phyloP scores from a whole-genome alignment of 2,888 invertebrate genomes.

The Cryptocephalus primarius region DNA sequence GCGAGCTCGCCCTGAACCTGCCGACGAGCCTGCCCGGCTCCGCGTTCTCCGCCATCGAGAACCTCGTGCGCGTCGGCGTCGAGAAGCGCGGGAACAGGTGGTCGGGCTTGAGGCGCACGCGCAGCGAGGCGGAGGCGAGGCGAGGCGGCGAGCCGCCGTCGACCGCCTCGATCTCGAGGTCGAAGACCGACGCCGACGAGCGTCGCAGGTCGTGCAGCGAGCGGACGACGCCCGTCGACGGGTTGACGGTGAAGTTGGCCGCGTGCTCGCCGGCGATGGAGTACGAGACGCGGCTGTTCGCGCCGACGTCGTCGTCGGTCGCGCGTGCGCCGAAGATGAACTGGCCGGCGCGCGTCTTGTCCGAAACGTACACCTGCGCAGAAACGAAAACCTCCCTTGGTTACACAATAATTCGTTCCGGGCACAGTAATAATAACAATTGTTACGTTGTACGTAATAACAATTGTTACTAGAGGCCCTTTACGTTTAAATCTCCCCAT shows the following conservation, averaged over 20 bases:
- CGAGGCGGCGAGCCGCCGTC: slow-evolving; percentile 65
- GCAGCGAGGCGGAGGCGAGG: slow-evolving; percentile 63
- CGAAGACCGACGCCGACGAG: slow-evolving; percentile 50
- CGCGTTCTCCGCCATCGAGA: slow-evolving; percentile 71
- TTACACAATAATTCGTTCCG: too few species aligned
- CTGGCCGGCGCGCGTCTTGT: slow-evolving; percentile 65
- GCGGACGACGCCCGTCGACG: slow-evolving; percentile 78
- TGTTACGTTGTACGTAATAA: too few species aligned
- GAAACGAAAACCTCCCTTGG: too few species aligned
- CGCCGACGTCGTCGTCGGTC: slow-evolving; percentile 68
- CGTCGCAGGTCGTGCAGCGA: slow-evolving; percentile 56
- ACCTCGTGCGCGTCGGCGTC: slow-evolving; percentile 56
- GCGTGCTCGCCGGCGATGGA: slow-evolving; percentile 66
- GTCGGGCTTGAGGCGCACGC: slow-evolving; percentile 64
- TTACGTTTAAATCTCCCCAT: too few species aligned
- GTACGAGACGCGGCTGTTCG: slow-evolving; percentile 73
- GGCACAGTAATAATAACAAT: too few species aligned
- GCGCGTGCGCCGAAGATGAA: slow-evolving; percentile 90
- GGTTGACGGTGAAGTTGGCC: slow-evolving; percentile 66
- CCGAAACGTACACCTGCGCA: slow-evolving; percentile 52
- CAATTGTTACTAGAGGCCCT: too few species aligned
- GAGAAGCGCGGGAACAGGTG: slow-evolving; percentile 73
- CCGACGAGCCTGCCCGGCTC: slow-evolving; percentile 67
- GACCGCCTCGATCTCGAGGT: slow-evolving; percentile 64
- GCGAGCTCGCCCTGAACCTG: slow-evolving; percentile 65